A percentile compares a stretch with the other conserved stretches of the same genome.
Evolutionary conservation across 2,888 invertebrate species (phyloP).

Genomic region (Dastarcus helophoroides): DNA sequence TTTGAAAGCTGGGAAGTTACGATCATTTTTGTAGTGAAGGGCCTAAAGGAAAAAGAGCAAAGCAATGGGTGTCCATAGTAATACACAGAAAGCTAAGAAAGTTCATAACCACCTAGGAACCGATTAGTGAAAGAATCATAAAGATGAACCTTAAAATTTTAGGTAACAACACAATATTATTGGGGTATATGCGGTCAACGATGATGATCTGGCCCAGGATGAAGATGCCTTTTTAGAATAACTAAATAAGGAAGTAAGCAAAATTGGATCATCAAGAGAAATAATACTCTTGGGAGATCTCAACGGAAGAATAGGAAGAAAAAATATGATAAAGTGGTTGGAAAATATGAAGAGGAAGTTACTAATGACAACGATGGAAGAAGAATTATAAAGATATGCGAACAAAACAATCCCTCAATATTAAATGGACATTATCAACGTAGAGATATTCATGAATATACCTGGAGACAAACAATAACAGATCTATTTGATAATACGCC

Average conservation of each 20-base stretch:
- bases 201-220: slow-evolving; percentile 1
- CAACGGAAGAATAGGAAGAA: slow-evolving; percentile 5
- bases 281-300: slow-evolving; percentile 6
- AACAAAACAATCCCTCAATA: no score
- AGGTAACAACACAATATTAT: slow-evolving; percentile 1
- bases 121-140: slow-evolving; percentile 3
- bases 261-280: slow-evolving; percentile 6
- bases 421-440: no score
- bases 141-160: slow-evolving; percentile 4
- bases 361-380: slow-evolving; percentile 4
- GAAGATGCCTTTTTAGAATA: slow-evolving; percentile 8
- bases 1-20: slow-evolving; percentile 10
- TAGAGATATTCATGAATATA: no score
- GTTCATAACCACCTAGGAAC: slow-evolving; percentile 2
- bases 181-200: slow-evolving; percentile 1
- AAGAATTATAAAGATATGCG: slow-evolving; percentile 1
- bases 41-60: slow-evolving; percentile 10
- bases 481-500: no score
- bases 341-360: slow-evolving; percentile 3
- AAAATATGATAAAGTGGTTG: slow-evolving; percentile 3
- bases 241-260: slow-evolving; percentile 4
- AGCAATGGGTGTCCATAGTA: slow-evolving; percentile 11
- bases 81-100: slow-evolving; percentile 8
- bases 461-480: no score
- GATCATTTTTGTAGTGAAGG: slow-evolving; percentile 11